phyloP scores from a whole-genome alignment of 2,113 vertebrate genomes.

The Chaetura pelagica region DNA sequence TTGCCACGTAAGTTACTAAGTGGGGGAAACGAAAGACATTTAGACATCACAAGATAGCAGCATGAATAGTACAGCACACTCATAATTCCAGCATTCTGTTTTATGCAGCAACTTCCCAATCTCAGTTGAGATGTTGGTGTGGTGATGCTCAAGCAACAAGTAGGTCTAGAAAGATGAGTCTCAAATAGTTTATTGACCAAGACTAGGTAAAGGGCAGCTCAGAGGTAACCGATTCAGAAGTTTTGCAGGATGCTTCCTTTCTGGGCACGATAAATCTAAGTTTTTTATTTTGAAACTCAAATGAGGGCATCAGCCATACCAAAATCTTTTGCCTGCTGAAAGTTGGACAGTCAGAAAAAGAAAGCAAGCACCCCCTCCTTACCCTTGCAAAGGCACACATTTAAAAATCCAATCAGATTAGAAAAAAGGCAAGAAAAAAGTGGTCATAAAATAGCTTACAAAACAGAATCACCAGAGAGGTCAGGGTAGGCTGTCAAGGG shows the following conservation, averaged over 20 bases:
- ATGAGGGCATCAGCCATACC: neutral
- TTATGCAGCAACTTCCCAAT: neutral
- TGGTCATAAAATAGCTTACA: neutral
- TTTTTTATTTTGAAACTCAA: neutral
- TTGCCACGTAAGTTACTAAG: neutral
- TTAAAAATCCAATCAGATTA: neutral
- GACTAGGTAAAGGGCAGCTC: neutral
- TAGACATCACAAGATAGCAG: neutral
- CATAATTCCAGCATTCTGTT: neutral
- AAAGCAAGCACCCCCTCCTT: neutral
- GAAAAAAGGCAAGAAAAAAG: neutral
- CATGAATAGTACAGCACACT: neutral
- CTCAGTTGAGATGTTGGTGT: neutral
- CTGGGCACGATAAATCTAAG: neutral
- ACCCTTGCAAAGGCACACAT: neutral
- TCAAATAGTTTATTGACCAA: neutral
- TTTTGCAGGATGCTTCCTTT: neutral
- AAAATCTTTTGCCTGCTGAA: neutral
- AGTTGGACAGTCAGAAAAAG: neutral
- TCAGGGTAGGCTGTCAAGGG: neutral
- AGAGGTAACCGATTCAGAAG: neutral
- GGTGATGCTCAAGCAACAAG: neutral
- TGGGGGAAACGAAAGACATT: neutral
- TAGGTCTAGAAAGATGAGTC: neutral
- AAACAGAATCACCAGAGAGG: neutral